Percentiles rank a stretch among this genome's conserved stretches.
phyloP scores from a whole-genome alignment of 2,888 invertebrate genomes.

The Diaprepes abbreviatus region DNA sequence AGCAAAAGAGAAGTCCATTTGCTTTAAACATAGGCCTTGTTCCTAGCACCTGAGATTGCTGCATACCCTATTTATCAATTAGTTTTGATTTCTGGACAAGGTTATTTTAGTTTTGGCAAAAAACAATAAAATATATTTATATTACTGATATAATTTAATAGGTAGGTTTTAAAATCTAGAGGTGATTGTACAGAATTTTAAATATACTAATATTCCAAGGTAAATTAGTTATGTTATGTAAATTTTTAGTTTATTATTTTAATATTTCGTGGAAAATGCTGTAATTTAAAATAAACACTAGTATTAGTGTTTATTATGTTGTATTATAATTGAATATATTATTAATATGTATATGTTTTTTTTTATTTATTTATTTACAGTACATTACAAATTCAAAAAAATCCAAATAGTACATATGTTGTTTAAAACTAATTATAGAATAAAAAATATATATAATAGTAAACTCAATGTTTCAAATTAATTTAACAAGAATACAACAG shows the following conservation, averaged over 20 bases:
- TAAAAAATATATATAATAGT: no score
- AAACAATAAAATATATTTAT: constrained; percentile 44
- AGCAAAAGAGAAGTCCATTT: no score
- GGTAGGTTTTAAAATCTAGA: constrained; percentile 66
- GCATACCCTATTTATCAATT: neutral
- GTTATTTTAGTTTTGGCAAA: constrained; percentile 13
- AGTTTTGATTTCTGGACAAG: constrained; percentile 6
- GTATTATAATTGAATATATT: constrained; percentile 49
- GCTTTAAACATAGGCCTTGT: no score
- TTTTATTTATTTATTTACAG: no score
- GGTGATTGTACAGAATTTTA: constrained; percentile 67
- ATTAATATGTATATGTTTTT: constrained; percentile 38
- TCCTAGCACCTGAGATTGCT: neutral
- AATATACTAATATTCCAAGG: constrained; percentile 49
- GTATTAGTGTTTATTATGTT: constrained; percentile 36
- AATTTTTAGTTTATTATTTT: constrained; percentile 48
- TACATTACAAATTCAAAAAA: no score
- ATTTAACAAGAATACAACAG: no score
- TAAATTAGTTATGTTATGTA: constrained; percentile 47
- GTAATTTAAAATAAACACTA: constrained; percentile 41
- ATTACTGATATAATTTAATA: constrained; percentile 55
- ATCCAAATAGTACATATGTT: no score
- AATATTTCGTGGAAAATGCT: constrained; percentile 40
- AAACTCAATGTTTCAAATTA: no score
- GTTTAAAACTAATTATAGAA: no score